A percentile compares a stretch with the other conserved stretches of the same genome.
Evolutionary conservation across 2,797 vertebrate genomes (phyloP).

Genomic region (Anabas testudineus): DNA sequence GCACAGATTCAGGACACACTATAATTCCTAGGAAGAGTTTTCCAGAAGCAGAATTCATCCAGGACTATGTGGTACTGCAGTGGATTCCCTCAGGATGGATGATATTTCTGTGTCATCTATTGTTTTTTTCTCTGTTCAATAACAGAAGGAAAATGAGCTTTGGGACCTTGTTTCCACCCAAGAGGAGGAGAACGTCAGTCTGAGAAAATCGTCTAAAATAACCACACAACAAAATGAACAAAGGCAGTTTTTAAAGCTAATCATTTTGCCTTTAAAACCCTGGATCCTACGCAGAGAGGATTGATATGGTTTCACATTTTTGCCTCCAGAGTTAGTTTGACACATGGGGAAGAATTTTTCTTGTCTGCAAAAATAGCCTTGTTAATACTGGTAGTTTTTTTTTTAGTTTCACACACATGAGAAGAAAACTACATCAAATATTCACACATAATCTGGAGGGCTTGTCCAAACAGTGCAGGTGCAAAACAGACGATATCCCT

Average conservation of each 20-base stretch:
- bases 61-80: constrained; percentile 19
- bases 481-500: constrained; percentile 49
- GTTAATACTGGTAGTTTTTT: background rate
- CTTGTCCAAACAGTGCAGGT: constrained; percentile 50
- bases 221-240: constrained; percentile 39
- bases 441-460: constrained; percentile 23
- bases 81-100: constrained; percentile 34
- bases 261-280: constrained; percentile 15
- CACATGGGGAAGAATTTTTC: constrained; percentile 20
- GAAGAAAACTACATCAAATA: constrained; percentile 35
- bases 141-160: constrained; percentile 44
- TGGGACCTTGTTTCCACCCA: constrained; percentile 33
- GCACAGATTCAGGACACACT: constrained; percentile 10
- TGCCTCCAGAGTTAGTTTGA: constrained; percentile 30
- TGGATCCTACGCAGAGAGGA: constrained; percentile 1
- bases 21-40: constrained; percentile 31
- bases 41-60: constrained; percentile 31
- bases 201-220: constrained; percentile 44
- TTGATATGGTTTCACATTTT: constrained; percentile 12
- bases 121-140: constrained; percentile 27
- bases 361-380: constrained; percentile 31
- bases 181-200: constrained; percentile 31
- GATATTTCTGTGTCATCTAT: constrained; percentile 56
- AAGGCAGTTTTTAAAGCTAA: constrained; percentile 27
- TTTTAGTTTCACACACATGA: constrained; percentile 23